Evolutionary conservation across 2,113 vertebrate species (phyloP).

Genomic region (Dunckerocampus dactyliophorus): DNA sequence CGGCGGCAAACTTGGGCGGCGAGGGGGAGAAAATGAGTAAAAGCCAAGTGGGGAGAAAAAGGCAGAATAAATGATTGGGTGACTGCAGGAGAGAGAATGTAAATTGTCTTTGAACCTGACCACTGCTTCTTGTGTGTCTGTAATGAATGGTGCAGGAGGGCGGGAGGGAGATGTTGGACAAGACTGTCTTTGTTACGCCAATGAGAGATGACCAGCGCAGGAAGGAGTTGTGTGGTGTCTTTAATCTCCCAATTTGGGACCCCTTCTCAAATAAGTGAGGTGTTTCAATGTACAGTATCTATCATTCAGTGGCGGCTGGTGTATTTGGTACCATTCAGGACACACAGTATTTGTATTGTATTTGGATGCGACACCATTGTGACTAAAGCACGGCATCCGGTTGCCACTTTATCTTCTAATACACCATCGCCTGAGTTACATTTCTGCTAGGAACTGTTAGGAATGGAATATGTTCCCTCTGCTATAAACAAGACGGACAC

Average conservation of each 20-base stretch:
- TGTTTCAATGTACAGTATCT: slow-evolving; percentile 39
- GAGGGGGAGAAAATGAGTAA: slow-evolving; percentile 28
- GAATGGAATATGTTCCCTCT: no score
- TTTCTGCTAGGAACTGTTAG: no score
- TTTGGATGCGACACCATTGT: no score
- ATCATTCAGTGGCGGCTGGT: no score
- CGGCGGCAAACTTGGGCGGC: slow-evolving; percentile 12
- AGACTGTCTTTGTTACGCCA: slow-evolving; percentile 63
- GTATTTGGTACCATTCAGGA: no score
- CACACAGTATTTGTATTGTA: no score
- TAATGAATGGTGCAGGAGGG: slow-evolving; percentile 48
- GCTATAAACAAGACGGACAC: no score
- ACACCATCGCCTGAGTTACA: no score
- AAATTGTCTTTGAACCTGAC: slow-evolving; percentile 62
- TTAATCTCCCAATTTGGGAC: slow-evolving; percentile 13
- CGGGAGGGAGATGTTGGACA: slow-evolving; percentile 49
- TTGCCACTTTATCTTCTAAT: no score
- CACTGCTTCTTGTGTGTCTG: slow-evolving; percentile 57
- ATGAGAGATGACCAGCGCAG: slow-evolving; percentile 32
- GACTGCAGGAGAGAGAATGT: slow-evolving; percentile 51
- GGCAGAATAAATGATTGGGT: slow-evolving; percentile 46
- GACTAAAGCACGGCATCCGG: no score
- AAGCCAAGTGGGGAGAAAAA: slow-evolving; percentile 35
- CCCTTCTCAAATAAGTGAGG: background rate
- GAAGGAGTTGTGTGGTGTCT: slow-evolving; percentile 56